Evolutionary conservation across 2,113 vertebrate genomes (phyloP).

Genomic region (Procavia capensis): DNA sequence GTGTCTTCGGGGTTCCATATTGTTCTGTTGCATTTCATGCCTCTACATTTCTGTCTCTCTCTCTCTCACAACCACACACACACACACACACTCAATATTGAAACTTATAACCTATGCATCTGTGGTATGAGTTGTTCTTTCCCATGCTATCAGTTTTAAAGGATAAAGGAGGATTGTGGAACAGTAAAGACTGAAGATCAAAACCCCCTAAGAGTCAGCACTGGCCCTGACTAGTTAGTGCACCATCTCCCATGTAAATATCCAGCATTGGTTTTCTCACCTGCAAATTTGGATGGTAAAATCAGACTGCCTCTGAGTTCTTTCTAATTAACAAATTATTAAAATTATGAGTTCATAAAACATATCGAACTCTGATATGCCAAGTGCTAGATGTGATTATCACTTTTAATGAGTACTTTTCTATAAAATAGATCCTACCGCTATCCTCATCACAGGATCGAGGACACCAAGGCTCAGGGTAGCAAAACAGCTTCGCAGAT

Average conservation of each 20-base stretch:
- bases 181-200: too few relatives aligned
- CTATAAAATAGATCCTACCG: background rate
- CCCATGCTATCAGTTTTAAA: background rate
- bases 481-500: background rate
- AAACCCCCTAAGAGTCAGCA: background rate
- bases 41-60: background rate
- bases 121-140: background rate
- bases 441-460: background rate
- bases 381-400: background rate
- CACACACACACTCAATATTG: background rate
- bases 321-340: background rate
- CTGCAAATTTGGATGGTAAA: background rate
- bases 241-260: background rate
- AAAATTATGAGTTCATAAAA: background rate
- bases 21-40: background rate
- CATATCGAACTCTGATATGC: background rate
- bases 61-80: too few relatives aligned
- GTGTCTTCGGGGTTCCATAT: background rate
- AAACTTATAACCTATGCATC: background rate
- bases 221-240: background rate
- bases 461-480: background rate
- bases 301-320: background rate
- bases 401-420: background rate
- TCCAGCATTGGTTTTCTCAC: background rate
- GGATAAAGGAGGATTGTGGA: background rate